Conservation (phyloP, 2,113 vertebrate species). For the Columba janthina region DNA sequence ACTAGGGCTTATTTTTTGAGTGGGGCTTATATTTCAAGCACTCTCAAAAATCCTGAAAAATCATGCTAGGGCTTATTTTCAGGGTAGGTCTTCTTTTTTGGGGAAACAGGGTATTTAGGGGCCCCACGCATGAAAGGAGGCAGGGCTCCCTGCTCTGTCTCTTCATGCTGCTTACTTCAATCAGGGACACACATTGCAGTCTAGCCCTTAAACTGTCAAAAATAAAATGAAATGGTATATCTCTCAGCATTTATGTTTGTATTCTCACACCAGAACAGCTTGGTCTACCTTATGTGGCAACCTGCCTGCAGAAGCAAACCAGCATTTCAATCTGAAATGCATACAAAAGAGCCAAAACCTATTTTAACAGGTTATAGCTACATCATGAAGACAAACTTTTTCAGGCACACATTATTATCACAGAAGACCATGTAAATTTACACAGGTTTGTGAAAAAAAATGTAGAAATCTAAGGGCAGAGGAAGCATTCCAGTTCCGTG, state of each 20-base stretch:
- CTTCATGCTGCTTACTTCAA: neutral
- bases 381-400: neutral
- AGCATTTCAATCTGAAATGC: neutral
- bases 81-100: too few species aligned
- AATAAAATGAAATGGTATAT: neutral
- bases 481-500: neutral
- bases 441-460: neutral
- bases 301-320: neutral
- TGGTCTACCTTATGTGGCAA: neutral
- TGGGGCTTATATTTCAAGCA: too few species aligned
- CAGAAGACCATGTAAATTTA: neutral
- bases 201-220: neutral
- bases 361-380: neutral
- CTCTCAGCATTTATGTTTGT: neutral
- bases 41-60: too few species aligned
- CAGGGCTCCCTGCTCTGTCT: neutral
- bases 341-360: neutral
- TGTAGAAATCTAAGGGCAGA: neutral
- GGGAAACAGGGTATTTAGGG: neutral
- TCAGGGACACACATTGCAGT: fast-evolving
- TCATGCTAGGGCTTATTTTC: too few species aligned
- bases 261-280: neutral
- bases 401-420: neutral
- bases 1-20: too few species aligned
- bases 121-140: fast-evolving